A percentile compares a stretch with the other conserved stretches of the same genome.
Evolutionary conservation across 2,888 invertebrate genomes (phyloP).

Genomic region (Drosophila incognita): DNA sequence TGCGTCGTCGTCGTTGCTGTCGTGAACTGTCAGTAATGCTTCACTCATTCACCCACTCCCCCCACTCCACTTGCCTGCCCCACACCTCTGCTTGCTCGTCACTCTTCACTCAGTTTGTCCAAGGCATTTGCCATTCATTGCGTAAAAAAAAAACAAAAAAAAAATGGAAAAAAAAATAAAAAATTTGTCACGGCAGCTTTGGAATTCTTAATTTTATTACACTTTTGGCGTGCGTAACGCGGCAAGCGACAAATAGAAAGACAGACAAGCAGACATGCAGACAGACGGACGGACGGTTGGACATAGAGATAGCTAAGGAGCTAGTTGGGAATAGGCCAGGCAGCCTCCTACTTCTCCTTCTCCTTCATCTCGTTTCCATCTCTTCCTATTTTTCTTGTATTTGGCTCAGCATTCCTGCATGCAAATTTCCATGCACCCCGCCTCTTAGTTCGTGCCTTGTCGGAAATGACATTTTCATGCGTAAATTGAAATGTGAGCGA

Average conservation of each 20-base stretch:
- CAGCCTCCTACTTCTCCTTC: conserved; percentile 28
- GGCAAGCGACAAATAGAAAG: conserved; percentile 58
- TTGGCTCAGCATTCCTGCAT: conserved; percentile 67
- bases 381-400: conserved; percentile 25
- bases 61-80: conserved; percentile 7
- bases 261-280: conserved; percentile 21
- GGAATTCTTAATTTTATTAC: conserved; percentile 84
- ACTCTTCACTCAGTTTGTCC: conserved; percentile 22
- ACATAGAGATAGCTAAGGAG: conserved; percentile 15
- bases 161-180: not conserved
- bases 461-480: conserved; percentile 82
- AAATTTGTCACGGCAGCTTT: conserved; percentile 83
- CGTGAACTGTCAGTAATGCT: conserved; percentile 68
- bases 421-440: conserved; percentile 67
- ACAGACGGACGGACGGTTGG: conserved; percentile 8
- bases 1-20: conserved; percentile 52
- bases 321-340: conserved; percentile 27
- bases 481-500: conserved; percentile 84
- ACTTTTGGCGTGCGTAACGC: conserved; percentile 68
- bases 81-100: not conserved
- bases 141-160: conserved; percentile 27
- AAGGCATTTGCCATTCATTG: conserved; percentile 55
- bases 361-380: not conserved
- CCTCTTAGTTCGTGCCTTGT: conserved; percentile 32
- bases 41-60: conserved; percentile 57